A percentile compares a stretch with the other conserved stretches of the same genome.
Conservation (phyloP, 2,113 vertebrate species). For the Phaethon lepturus region DNA sequence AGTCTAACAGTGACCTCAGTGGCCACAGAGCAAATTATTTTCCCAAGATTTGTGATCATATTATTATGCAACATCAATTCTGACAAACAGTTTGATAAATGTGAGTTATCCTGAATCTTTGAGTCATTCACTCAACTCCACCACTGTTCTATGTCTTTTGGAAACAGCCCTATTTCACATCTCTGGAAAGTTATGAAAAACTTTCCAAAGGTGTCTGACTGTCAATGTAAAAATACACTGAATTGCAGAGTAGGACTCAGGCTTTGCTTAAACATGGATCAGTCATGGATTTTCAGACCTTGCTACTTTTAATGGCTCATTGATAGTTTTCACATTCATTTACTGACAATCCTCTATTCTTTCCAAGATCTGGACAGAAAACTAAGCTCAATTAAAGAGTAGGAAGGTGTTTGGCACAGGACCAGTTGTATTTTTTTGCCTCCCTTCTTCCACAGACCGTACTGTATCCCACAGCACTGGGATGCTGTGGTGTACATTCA, state of each 20-base stretch:
- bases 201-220: not conserved
- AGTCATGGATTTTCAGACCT: not conserved
- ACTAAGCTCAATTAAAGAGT: not conserved
- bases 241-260: not conserved
- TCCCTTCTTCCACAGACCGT: accelerated
- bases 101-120: not conserved
- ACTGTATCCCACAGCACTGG: not conserved
- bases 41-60: not conserved
- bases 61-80: not conserved
- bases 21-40: not conserved
- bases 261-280: not conserved
- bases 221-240: not conserved
- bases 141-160: not conserved
- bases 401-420: not conserved
- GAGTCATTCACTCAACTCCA: not conserved
- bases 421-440: not conserved
- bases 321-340: not conserved
- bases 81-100: not conserved
- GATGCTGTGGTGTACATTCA: not conserved
- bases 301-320: not conserved
- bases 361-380: not conserved
- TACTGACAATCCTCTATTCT: not conserved
- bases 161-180: not conserved
- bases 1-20: not conserved
- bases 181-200: not conserved